phyloP scores from a whole-genome alignment of 2,113 vertebrate genomes.

The Passer domesticus region DNA sequence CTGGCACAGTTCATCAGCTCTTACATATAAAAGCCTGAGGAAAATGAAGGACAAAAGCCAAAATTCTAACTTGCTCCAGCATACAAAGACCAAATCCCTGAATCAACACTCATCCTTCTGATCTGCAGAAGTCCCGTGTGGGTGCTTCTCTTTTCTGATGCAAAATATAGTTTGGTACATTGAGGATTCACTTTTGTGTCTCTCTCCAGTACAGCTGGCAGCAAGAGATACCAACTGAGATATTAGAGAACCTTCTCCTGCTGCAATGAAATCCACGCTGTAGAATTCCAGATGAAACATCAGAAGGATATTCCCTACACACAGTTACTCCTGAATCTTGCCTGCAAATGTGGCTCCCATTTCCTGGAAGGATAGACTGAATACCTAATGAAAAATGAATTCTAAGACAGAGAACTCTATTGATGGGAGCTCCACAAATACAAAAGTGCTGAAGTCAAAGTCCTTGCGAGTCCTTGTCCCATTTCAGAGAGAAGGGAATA shows the following conservation, averaged over 20 bases:
- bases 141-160: neutral
- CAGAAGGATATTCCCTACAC: neutral
- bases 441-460: neutral
- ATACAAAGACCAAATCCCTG: neutral
- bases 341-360: neutral
- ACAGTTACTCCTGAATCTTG: neutral
- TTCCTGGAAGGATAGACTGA: neutral
- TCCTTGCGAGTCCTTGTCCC: neutral
- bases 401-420: neutral
- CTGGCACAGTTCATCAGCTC: neutral
- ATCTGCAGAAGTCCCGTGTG: neutral
- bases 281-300: neutral
- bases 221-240: neutral
- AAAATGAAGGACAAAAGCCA: neutral
- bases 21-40: neutral
- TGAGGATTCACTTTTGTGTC: neutral
- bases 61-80: neutral
- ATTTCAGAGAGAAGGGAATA: neutral
- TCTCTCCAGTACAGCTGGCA: neutral
- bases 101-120: neutral
- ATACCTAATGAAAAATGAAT: neutral
- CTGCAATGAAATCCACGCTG: neutral
- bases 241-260: neutral
- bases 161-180: neutral
- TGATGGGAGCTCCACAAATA: neutral